Conservation (phyloP, 2,888 invertebrate genomes). For the Lomographa bimaculata region DNA sequence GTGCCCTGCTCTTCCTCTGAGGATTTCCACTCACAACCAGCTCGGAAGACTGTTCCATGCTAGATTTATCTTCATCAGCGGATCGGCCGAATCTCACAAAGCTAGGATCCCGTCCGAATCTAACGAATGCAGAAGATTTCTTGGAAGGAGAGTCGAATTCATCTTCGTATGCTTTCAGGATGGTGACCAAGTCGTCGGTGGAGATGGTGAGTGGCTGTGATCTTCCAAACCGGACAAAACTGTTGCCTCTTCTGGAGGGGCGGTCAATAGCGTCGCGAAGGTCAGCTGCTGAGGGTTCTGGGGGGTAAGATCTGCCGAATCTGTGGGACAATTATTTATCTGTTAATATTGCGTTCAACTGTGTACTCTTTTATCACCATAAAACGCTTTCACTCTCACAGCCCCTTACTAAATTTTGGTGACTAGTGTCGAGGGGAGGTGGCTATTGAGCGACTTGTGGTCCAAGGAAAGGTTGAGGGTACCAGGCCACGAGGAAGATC, state of each 20-base stretch:
- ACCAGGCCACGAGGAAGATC: too few species aligned
- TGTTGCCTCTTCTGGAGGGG: conserved; percentile 61
- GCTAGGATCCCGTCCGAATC: conserved; percentile 71
- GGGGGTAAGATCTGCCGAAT: conserved; percentile 72
- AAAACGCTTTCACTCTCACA: too few species aligned
- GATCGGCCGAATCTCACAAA: conserved; percentile 79
- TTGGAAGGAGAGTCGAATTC: conserved; percentile 62
- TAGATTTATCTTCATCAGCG: conserved; percentile 52
- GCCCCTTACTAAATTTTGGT: too few species aligned
- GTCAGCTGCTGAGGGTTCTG: conserved; percentile 68
- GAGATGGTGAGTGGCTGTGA: conserved; percentile 63
- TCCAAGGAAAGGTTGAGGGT: too few species aligned
- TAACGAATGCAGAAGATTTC: conserved; percentile 62
- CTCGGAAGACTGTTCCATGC: conserved; percentile 50
- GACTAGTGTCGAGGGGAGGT: too few species aligned
- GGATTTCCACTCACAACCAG: conserved; percentile 55
- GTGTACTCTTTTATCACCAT: too few species aligned
- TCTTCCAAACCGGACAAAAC: conserved; percentile 71
- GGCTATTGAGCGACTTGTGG: too few species aligned
- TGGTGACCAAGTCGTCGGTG: conserved; percentile 64
- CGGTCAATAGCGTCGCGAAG: conserved; percentile 62
- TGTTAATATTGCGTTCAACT: too few species aligned
- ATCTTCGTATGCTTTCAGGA: conserved; percentile 66
- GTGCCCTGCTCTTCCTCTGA: conserved; percentile 67
- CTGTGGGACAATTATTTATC: conserved; percentile 49